Evolutionary conservation across 2,113 vertebrate species (phyloP).

Genomic region (Oryzias curvinotus): DNA sequence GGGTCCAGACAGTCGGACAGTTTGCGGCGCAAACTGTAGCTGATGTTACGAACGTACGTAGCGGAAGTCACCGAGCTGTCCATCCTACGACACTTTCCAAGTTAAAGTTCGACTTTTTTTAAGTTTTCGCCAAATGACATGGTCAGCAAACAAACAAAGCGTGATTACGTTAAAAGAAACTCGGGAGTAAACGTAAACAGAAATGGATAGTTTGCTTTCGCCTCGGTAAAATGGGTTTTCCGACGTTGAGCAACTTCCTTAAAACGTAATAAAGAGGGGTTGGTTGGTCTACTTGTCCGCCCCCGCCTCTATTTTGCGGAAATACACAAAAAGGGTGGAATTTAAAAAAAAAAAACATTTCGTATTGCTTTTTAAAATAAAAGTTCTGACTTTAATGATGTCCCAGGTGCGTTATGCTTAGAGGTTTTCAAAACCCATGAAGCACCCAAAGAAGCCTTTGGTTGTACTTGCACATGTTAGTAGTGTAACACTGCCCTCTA

Average conservation of each 20-base stretch:
- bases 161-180: no score
- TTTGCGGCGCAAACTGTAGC: constrained; percentile 71
- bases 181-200: no score
- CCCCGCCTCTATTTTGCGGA: constrained; percentile 54
- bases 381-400: background rate
- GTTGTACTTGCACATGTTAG: background rate
- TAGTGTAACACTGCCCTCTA: constrained; percentile 16
- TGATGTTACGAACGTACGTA: constrained; percentile 83
- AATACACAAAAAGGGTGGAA: background rate
- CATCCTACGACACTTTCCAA: constrained; percentile 66
- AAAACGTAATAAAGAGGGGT: constrained; percentile 29
- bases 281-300: background rate
- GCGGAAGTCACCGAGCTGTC: constrained; percentile 74
- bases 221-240: constrained; percentile 36
- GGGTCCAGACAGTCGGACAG: constrained; percentile 89
- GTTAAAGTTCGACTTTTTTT: background rate
- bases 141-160: no score
- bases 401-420: background rate
- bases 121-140: no score
- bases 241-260: constrained; percentile 75
- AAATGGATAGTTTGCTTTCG: background rate
- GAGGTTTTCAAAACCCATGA: background rate
- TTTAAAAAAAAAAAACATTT: background rate
- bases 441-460: background rate
- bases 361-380: background rate